These are phyloP conservation scores for Lordiphosa collinella DNA, from an alignment of 1,140 invertebrate genomes.

Conservation along the genomic window DNA sequence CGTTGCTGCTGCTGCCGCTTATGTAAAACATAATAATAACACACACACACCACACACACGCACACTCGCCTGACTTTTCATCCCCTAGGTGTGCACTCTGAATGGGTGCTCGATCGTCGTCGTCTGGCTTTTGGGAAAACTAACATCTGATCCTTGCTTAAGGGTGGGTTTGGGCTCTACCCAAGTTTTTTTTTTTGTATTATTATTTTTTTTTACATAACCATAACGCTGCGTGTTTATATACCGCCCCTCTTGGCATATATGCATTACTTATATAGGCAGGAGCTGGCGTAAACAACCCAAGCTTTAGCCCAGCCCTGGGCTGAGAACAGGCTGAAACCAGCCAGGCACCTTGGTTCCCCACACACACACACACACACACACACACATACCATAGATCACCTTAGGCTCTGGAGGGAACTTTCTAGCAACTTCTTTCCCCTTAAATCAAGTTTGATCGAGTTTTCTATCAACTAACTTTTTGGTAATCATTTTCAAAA, in stretches of 20 bases:
- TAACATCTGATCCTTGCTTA: constrained; percentile 75
- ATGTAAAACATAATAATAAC: constrained; percentile 63
- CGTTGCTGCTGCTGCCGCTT: constrained; percentile 23
- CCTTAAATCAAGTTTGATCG: too few relatives aligned
- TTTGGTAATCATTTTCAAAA: too few relatives aligned
- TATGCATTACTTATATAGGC: constrained; percentile 8
- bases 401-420: constrained; percentile 5
- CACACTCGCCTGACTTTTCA: constrained; percentile 58
- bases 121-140: constrained; percentile 73
- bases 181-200: constrained; percentile 25
- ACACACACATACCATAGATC: constrained; percentile 30
- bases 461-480: too few relatives aligned
- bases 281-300: background rate
- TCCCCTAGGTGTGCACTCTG: constrained; percentile 63
- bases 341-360: constrained; percentile 45
- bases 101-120: constrained; percentile 28
- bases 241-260: constrained; percentile 57
- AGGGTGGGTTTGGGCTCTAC: constrained; percentile 29
- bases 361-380: constrained; percentile 35
- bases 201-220: constrained; percentile 22
- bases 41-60: constrained; percentile 24
- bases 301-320: constrained; percentile 20
- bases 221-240: constrained; percentile 38
- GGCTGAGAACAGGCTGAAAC: background rate
- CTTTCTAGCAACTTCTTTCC: background rate